Percentiles rank a stretch among this genome's conserved stretches.
These are phyloP conservation scores for Pteropus rufus DNA, from an alignment of 2,797 vertebrate genomes.

Conservation along the genomic window DNA sequence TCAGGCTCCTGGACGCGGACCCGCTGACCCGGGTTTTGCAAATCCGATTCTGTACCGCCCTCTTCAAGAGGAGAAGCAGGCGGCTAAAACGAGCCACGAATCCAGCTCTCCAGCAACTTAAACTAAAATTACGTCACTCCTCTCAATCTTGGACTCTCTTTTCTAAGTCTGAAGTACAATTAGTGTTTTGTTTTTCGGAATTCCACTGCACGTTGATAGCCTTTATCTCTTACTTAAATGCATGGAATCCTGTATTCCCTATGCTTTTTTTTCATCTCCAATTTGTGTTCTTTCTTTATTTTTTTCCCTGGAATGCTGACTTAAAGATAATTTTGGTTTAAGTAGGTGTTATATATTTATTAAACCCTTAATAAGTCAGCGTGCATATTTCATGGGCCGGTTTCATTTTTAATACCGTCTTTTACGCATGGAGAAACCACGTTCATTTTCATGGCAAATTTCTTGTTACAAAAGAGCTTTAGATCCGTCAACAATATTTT, in stretches of 20 bases:
- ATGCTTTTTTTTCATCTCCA: not conserved
- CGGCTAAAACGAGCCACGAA: not conserved
- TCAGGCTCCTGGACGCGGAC: not conserved
- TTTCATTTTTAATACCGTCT: not conserved
- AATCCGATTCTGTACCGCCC: accelerated
- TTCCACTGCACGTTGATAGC: not conserved
- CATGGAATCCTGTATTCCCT: accelerated
- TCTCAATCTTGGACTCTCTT: not conserved
- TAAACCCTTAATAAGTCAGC: not conserved
- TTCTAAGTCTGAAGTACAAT: not conserved
- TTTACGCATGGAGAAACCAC: not conserved
- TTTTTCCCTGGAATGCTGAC: not conserved
- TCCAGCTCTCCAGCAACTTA: not conserved
- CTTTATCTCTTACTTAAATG: not conserved
- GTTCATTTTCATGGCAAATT: not conserved
- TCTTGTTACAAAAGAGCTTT: not conserved
- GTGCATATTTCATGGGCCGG: not conserved
- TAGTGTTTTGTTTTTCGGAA: too few relatives aligned
- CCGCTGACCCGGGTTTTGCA: not conserved
- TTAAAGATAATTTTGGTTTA: not conserved
- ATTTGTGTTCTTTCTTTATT: not conserved
- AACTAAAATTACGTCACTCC: not conserved
- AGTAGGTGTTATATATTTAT: not conserved
- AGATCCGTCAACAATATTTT: not conserved
- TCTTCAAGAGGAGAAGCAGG: not conserved